Evolutionary conservation across 2,797 vertebrate genomes (phyloP), one percentile per base, ranked within the genome.

Genomic region (Phaenicophaeus curvirostris): DNA sequence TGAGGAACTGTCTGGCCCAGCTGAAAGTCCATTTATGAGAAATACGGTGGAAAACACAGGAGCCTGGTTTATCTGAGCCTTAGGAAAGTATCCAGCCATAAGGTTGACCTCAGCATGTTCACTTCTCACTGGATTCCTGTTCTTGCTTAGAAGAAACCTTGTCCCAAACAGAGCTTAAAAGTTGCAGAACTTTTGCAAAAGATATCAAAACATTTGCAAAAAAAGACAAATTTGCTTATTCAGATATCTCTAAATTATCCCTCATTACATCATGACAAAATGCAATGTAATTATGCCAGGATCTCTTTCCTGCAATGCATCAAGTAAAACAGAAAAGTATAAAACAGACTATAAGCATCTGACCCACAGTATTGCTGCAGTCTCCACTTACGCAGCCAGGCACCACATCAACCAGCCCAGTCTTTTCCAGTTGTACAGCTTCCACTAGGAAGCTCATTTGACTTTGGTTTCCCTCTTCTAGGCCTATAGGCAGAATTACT

Each of bases 401-500:
- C 35, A 27, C 21, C 25, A 0, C 18, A 4, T 7, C 13, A 8
- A 19, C 24, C 6, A 6, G 28, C 15, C 67, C 89, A 79, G 58
- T 19, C 39, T 65, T 67, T 10, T 27, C 41, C 53, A 31, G 25
- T 4, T 2, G 1, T 20, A n/a, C 25, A 39, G 3, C 55, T 63
- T 79, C 39, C 68, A 62, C 39, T 4, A 41, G 33, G 61, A 94
- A 85, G 18, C n/a, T 80, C 35, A 0, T 37, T 50, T 68, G 86
- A 54, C 54, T 90, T 92, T 35, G 50, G 12, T 44, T 87, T 85
- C 35, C 54, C 35, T 65, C 69, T 74, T 33, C 58, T 68, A 87
- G 51, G 2, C 30, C 25, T 51, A 51, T 4, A 15, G 41, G 62
- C 51, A 90, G 73, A 81, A 66, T 75, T 50, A 51, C 58, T 24